A percentile compares a stretch with the other conserved stretches of the same genome.
phyloP scores from a whole-genome alignment of 2,888 invertebrate genomes.

The Philonicus albiceps region DNA sequence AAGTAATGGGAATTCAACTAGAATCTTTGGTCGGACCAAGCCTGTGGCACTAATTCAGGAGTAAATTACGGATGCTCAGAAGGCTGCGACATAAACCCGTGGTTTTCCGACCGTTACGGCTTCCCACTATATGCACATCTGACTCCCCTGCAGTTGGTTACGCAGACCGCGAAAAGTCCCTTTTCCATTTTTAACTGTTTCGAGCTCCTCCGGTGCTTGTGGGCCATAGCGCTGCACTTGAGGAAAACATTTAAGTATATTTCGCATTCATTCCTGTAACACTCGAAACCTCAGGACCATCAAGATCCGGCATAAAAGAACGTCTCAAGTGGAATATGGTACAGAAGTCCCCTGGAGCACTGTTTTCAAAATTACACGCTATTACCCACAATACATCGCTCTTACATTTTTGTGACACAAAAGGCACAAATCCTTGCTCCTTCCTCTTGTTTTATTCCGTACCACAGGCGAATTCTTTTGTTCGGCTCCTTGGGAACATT shows the following conservation, averaged over 20 bases:
- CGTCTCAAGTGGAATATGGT: slow-evolving; percentile 48
- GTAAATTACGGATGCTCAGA: not conserved
- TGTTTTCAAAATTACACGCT: slow-evolving; percentile 49
- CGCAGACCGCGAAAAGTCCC: not conserved
- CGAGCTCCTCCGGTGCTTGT: not conserved
- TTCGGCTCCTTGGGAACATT: slow-evolving; percentile 40
- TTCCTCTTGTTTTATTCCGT: slow-evolving; percentile 42
- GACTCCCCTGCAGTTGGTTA: not conserved
- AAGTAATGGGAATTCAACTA: not conserved
- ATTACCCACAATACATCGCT: slow-evolving; percentile 44
- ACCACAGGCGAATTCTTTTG: slow-evolving; percentile 34
- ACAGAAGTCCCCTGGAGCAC: slow-evolving; percentile 45
- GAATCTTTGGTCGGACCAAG: not conserved
- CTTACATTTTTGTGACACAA: slow-evolving; percentile 41
- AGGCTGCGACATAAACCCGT: not conserved
- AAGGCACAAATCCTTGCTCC: slow-evolving; percentile 41
- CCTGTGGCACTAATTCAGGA: not conserved
- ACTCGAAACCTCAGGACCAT: slow-evolving; percentile 30
- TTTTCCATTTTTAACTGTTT: not conserved
- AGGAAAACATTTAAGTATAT: slow-evolving; percentile 25
- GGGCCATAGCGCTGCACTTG: slow-evolving; percentile 9
- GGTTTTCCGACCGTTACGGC: not conserved
- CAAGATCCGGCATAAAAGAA: slow-evolving; percentile 44
- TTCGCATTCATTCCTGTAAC: slow-evolving; percentile 23
- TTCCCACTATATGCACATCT: not conserved